These are phyloP conservation scores for Gandaritis pyraliata DNA, from an alignment of 2,888 invertebrate species.

Conservation along the genomic window DNA sequence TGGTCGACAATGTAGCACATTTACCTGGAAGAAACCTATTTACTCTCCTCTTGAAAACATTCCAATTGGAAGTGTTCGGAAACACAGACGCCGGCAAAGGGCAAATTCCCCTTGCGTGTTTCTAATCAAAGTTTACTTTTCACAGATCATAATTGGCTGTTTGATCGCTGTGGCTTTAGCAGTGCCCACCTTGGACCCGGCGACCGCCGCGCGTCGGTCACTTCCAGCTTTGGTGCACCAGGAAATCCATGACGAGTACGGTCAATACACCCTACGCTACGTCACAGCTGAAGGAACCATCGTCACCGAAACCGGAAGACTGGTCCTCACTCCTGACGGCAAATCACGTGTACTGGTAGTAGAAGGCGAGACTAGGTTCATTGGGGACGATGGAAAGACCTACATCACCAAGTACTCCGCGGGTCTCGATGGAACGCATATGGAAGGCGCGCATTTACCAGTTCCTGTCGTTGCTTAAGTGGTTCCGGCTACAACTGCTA, in stretches of 20 bases:
- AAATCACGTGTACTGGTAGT: conserved; percentile 54
- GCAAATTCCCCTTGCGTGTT: no score
- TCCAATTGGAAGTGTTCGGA: no score
- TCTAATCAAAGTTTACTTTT: background rate
- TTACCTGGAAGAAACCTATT: no score
- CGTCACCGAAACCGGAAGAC: conserved; percentile 59
- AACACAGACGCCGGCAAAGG: no score
- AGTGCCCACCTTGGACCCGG: conserved; percentile 45
- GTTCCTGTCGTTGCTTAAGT: conserved; percentile 45
- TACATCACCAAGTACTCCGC: conserved; percentile 64
- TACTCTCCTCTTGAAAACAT: no score
- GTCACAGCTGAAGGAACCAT: conserved; percentile 64
- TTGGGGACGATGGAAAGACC: conserved; percentile 62
- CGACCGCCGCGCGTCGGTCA: conserved; percentile 41
- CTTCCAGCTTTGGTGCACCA: conserved; percentile 57
- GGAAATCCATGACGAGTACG: conserved; percentile 59
- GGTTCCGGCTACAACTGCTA: conserved; percentile 6
- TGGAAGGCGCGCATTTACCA: conserved; percentile 57
- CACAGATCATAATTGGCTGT: conserved; percentile 50
- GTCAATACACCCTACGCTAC: conserved; percentile 63
- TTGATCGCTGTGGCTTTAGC: conserved; percentile 40
- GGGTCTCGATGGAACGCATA: conserved; percentile 58
- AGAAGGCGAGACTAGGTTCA: conserved; percentile 62
- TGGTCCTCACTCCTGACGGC: conserved; percentile 55
- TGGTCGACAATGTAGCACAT: no score